Conservation (phyloP, 2,888 invertebrate genomes). For the Acrobasis repandana region DNA sequence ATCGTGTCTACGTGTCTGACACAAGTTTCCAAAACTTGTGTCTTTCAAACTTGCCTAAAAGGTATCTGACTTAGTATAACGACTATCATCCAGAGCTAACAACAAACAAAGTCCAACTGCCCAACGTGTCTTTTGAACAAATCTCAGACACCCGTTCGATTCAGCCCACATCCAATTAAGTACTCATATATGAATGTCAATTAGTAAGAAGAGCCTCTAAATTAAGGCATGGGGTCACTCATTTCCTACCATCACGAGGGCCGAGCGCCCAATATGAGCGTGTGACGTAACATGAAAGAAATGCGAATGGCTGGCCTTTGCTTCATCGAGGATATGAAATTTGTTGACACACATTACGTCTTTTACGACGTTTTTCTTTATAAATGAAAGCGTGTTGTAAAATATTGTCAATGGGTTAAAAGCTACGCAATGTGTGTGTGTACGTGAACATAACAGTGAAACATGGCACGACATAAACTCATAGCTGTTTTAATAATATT, state of each 20-base stretch:
- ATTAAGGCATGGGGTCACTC: constrained; percentile 58
- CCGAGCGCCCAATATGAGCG: constrained; percentile 32
- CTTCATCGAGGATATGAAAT: constrained; percentile 45
- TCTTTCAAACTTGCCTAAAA: too few species aligned
- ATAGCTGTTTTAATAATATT: too few species aligned
- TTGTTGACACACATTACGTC: constrained; percentile 40
- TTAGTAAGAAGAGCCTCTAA: constrained; percentile 32
- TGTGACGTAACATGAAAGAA: constrained; percentile 55
- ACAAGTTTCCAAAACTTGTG: too few species aligned
- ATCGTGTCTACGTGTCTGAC: too few species aligned
- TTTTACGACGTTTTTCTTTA: constrained; percentile 15
- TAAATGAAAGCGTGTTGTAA: constrained; percentile 2
- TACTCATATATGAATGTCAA: constrained; percentile 26
- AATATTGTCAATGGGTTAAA: background rate
- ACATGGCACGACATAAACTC: too few species aligned
- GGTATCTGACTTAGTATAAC: too few species aligned
- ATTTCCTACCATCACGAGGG: constrained; percentile 40
- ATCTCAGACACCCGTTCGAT: too few species aligned
- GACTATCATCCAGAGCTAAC: too few species aligned
- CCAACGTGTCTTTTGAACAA: too few species aligned
- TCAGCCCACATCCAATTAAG: too few species aligned
- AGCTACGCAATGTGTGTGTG: background rate
- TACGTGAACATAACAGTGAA: too few species aligned
- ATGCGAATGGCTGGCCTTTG: constrained; percentile 55
- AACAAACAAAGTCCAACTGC: too few species aligned